A percentile compares a stretch with the other conserved stretches of the same genome.
Evolutionary conservation across 2,888 invertebrate genomes (phyloP).

Genomic region (Sinohyriopsis cumingii): DNA sequence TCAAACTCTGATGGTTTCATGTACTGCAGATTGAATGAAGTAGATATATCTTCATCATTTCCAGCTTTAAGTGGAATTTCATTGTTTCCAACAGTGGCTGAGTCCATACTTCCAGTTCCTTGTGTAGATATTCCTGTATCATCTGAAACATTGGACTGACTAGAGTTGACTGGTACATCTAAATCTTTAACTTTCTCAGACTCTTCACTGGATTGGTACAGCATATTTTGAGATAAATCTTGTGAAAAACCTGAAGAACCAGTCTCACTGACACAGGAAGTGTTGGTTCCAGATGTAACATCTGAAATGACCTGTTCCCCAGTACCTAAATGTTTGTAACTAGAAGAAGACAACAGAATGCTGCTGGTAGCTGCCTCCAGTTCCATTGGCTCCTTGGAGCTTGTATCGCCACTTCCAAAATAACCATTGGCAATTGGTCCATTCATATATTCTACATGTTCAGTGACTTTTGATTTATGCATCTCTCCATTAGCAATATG

Average conservation of each 20-base stretch:
- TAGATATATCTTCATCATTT: slow-evolving; percentile 5
- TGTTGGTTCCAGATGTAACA: not conserved
- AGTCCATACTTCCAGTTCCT: too few relatives aligned
- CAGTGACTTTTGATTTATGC: not conserved
- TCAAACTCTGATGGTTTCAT: not conserved
- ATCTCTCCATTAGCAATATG: not conserved
- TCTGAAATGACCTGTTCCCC: not conserved
- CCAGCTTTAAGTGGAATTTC: not conserved
- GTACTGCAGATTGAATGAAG: not conserved
- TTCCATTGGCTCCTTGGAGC: not conserved
- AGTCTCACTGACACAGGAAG: not conserved
- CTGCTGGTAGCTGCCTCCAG: not conserved
- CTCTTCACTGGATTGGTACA: too few relatives aligned
- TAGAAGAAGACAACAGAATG: not conserved
- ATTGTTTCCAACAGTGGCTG: too few relatives aligned
- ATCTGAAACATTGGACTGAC: too few relatives aligned
- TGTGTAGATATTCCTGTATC: too few relatives aligned
- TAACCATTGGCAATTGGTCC: not conserved
- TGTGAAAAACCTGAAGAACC: not conserved
- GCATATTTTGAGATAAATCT: too few relatives aligned
- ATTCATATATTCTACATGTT: not conserved
- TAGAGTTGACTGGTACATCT: too few relatives aligned
- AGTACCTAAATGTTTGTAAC: not conserved
- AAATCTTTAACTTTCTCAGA: too few relatives aligned
- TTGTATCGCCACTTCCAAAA: not conserved